A percentile compares a stretch with the other conserved stretches of the same genome.
Conservation (phyloP, 2,888 invertebrate species). For the Dicranocentrus wangi region DNA sequence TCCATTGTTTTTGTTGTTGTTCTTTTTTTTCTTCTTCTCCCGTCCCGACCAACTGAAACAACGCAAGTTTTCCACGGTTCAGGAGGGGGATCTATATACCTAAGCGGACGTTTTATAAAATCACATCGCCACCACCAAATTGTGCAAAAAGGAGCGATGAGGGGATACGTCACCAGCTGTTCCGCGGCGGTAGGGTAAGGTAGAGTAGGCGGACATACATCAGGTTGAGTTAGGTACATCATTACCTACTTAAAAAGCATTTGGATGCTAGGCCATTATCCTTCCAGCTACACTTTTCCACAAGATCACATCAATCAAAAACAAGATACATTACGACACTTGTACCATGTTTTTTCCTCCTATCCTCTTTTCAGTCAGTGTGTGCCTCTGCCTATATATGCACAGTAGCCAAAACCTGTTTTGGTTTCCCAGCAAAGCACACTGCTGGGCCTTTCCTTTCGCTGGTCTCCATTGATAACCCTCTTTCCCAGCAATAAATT, state of each 20-base stretch:
- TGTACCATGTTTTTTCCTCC: constrained; percentile 25
- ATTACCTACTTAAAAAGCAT: constrained; percentile 61
- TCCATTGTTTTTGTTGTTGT: too few relatives aligned
- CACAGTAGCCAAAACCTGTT: too few relatives aligned
- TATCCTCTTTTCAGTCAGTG: neutral
- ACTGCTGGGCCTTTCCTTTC: neutral
- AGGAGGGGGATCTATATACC: too few relatives aligned
- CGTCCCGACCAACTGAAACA: too few relatives aligned
- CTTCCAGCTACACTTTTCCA: constrained; percentile 50
- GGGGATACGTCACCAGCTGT: constrained; percentile 39
- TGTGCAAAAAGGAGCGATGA: constrained; percentile 31
- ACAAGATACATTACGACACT: constrained; percentile 42
- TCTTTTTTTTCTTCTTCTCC: too few relatives aligned
- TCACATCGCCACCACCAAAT: constrained; percentile 40
- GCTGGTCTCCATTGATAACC: neutral
- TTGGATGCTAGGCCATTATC: constrained; percentile 62
- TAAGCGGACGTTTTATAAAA: constrained; percentile 14
- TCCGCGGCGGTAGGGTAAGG: neutral
- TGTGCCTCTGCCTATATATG: neutral
- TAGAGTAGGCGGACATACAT: neutral
- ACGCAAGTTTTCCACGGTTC: too few relatives aligned
- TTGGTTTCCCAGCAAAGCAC: neutral
- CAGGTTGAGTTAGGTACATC: constrained; percentile 49
- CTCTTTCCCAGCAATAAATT: neutral
- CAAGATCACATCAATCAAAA: constrained; percentile 62